These are phyloP conservation scores for Leptocoma aspasia DNA, from an alignment of 2,113 vertebrate genomes.

Conservation along the genomic window DNA sequence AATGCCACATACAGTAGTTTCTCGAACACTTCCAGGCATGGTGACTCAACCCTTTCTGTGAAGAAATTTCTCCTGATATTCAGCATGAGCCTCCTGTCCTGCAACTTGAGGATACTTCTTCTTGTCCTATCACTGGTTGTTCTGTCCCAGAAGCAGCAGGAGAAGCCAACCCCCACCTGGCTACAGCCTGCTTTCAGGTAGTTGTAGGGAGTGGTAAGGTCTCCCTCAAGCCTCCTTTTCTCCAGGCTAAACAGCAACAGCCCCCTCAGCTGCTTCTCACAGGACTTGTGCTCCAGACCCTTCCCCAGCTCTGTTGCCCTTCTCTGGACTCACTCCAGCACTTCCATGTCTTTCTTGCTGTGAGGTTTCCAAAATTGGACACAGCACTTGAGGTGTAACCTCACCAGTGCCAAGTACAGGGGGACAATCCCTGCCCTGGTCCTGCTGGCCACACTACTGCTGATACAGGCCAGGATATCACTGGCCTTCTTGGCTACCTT, in stretches of 20 bases:
- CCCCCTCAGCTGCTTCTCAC: neutral
- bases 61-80: neutral
- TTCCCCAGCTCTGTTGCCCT: accelerated
- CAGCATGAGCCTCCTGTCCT: neutral
- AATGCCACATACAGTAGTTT: neutral
- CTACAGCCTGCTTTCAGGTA: neutral
- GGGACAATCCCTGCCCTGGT: neutral
- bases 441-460: neutral
- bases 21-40: neutral
- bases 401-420: neutral
- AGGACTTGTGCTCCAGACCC: neutral
- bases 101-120: neutral
- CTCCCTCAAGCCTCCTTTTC: neutral
- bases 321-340: neutral
- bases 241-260: neutral
- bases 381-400: neutral
- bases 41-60: neutral
- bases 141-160: neutral
- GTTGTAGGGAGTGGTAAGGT: too few species aligned
- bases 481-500: neutral
- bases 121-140: accelerated
- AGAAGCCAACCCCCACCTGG: neutral
- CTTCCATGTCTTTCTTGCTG: neutral
- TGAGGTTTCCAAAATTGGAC: neutral
- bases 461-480: neutral